Evolutionary conservation across 92 coral and sea anemone genomes (phyloP).

Genomic region (Isaurus tuberculatus): DNA sequence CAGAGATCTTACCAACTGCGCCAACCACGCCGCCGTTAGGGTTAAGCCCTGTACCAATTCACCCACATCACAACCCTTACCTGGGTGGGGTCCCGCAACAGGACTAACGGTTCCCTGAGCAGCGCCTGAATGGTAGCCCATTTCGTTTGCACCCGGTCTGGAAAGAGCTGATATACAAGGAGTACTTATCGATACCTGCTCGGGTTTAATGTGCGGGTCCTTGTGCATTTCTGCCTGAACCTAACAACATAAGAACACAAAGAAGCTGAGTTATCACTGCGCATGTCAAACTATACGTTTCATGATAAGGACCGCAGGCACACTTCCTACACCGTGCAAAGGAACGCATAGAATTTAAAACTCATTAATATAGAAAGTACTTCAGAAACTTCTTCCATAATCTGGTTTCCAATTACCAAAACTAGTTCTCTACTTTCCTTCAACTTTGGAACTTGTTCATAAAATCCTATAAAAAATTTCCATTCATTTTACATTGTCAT

Average conservation of each 20-base stretch:
- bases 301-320: neutral
- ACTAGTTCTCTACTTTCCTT: too few species aligned
- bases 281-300: neutral
- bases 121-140: constrained; percentile 69
- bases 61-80: neutral
- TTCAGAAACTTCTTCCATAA: too few species aligned
- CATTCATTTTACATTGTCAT: too few species aligned
- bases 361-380: too few species aligned
- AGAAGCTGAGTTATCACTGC: neutral
- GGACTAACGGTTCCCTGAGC: constrained; percentile 78
- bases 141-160: constrained; percentile 76
- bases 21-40: too few species aligned
- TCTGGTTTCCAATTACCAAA: too few species aligned
- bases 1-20: too few species aligned
- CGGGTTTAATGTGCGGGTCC: constrained; percentile 95
- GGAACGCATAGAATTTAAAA: too few species aligned
- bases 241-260: constrained; percentile 35
- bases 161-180: constrained; percentile 68
- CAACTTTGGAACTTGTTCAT: too few species aligned
- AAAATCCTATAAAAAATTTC: too few species aligned
- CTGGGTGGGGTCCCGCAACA: constrained; percentile 65
- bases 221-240: constrained; percentile 90
- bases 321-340: too few species aligned
- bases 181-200: constrained; percentile 84
- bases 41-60: too few species aligned